Conservation (phyloP, 1,140 invertebrate genomes). For the Drosophila kanapiae region DNA sequence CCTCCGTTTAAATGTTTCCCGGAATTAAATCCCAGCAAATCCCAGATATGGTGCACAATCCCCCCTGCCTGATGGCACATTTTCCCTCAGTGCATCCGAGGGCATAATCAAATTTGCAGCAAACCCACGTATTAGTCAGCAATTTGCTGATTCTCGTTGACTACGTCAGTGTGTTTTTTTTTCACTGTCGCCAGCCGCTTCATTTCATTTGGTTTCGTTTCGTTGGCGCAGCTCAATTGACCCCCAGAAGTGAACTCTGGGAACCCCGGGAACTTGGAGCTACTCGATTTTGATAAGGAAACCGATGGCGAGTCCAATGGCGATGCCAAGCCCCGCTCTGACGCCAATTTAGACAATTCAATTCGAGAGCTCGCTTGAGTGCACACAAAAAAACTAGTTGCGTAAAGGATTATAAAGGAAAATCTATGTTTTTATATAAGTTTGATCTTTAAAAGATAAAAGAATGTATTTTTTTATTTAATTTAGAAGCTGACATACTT, state of each 20-base stretch:
- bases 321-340: conserved; percentile 23
- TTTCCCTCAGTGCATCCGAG: conserved; percentile 3
- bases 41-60: too few relatives aligned
- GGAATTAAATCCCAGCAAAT: not conserved
- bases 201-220: conserved; percentile 24
- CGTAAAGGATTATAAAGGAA: not conserved
- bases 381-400: not conserved
- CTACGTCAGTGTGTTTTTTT: conserved; percentile 53
- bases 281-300: conserved; percentile 50
- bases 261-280: conserved; percentile 11
- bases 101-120: conserved; percentile 46
- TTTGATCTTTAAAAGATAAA: not conserved
- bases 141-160: conserved; percentile 33
- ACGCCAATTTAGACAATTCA: conserved; percentile 75
- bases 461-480: too few relatives aligned
- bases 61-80: not conserved
- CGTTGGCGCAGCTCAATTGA: conserved; percentile 60
- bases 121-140: conserved; percentile 63
- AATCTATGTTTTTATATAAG: not conserved
- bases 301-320: not conserved
- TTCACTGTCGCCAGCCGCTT: conserved; percentile 13
- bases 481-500: too few relatives aligned
- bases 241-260: conserved; percentile 65
- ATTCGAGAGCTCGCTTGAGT: conserved; percentile 15
- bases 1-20: not conserved